These are phyloP conservation scores for Odiellus spinosus DNA, from an alignment of 2,888 invertebrate genomes.

Conservation along the genomic window DNA sequence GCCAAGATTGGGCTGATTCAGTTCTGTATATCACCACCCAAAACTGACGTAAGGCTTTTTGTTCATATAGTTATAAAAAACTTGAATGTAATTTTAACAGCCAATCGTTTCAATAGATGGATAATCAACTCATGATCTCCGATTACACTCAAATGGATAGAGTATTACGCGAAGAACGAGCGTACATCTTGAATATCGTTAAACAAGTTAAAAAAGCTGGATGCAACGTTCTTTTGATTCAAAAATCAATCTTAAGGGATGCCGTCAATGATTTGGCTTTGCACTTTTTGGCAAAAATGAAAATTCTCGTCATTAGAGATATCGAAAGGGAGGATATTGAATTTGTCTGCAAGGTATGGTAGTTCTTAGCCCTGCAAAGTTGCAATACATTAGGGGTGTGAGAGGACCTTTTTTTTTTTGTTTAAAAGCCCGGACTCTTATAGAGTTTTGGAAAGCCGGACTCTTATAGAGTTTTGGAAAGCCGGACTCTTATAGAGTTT, in stretches of 20 bases:
- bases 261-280: conserved; percentile 91
- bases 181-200: conserved; percentile 93
- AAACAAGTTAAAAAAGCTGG: conserved; percentile 98
- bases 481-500: too few species aligned
- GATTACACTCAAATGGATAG: conserved; percentile 99
- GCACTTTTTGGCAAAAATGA: conserved; percentile 96
- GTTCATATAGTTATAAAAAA: not conserved
- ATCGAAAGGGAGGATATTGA: conserved; percentile 96
- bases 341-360: conserved; percentile 68
- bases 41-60: conserved; percentile 69
- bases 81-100: not conserved
- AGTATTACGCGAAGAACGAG: conserved; percentile 88
- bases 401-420: too few species aligned
- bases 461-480: too few species aligned
- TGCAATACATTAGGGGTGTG: too few species aligned
- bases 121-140: conserved; percentile 77
- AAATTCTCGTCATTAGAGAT: conserved; percentile 95
- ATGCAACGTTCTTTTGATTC: conserved; percentile 90
- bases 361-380: too few species aligned
- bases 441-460: too few species aligned
- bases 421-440: too few species aligned
- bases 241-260: conserved; percentile 69
- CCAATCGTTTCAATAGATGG: conserved; percentile 48
- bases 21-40: conserved; percentile 98
- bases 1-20: conserved; percentile 98